Evolutionary conservation across 2,797 vertebrate genomes (phyloP), one percentile per base, ranked within the genome.

Genomic region (Typhlichthys subterraneus): DNA sequence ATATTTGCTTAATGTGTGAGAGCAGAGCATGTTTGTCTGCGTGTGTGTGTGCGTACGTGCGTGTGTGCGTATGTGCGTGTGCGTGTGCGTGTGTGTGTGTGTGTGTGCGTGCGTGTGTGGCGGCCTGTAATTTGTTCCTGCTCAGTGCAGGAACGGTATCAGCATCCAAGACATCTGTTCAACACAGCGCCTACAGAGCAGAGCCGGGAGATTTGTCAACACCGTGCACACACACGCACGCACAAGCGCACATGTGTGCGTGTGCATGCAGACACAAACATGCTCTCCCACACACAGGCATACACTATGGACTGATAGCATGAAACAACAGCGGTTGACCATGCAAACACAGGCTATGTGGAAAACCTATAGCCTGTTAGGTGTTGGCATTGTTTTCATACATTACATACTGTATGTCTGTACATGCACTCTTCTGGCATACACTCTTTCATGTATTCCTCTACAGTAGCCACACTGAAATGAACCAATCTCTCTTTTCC

Each of bases 141-240:
- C 78, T 86, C 82, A 84, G 84, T 58, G 17, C 70, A 72, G 86
- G 87, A 81, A 88, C 70, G 65, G 83, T 89, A 90, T 90, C 85
- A 83, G 70, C 80, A 58, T 80, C 85, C 70, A 58, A 70, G 83
- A 89, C 89, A 92, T 90, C 87, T 89, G 88, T 89, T 90, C 82
- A 75, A 83, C 82, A 87, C 84, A 70, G 82, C 79, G 77, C 69
- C 81, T 69, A 77, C 74, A 70, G 78, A 76, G 76, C 83, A 85
- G 60, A 87, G 77, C 76, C 61, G 80, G 84, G 72, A 61, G 45
- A 79, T 81, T 82, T 79, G 79, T 85, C 81, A 76, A 76, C 70
- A 68, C 58, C 12, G 48, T 31, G 33, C 66, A 50, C 58, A 50
- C 46, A 68, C 45, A 50, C 59, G 56, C 53, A 51, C 54, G n/a